Evolutionary conservation across 2,113 vertebrate species (phyloP).

Genomic region (Centropus bengalensis): DNA sequence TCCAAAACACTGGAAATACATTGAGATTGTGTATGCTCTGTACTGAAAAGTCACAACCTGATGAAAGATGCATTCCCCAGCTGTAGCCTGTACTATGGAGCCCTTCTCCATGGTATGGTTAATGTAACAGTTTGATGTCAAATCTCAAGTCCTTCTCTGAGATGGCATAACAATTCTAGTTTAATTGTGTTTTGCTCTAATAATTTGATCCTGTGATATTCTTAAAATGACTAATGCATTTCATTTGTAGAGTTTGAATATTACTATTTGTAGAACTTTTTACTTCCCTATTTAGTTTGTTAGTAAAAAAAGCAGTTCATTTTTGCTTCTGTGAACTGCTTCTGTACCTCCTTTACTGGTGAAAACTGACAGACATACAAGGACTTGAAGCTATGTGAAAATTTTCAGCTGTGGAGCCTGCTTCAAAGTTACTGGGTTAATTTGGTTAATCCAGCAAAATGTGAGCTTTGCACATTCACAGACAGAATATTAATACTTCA

Average conservation of each 20-base stretch:
- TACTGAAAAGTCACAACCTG: not conserved
- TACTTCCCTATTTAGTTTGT: not conserved
- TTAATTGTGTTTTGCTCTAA: not conserved
- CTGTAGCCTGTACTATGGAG: not conserved
- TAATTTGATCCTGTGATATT: not conserved
- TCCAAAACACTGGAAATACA: not conserved
- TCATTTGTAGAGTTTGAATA: not conserved
- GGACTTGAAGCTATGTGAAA: not conserved
- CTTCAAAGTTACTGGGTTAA: not conserved
- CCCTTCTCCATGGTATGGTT: not conserved
- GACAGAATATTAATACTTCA: slow-evolving; percentile 47
- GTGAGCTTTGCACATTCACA: not conserved
- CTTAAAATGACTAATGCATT: not conserved
- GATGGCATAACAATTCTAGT: not conserved
- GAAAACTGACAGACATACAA: not conserved
- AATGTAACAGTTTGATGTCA: not conserved
- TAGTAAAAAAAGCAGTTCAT: not conserved
- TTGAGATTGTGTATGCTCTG: not conserved
- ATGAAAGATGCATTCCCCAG: not conserved
- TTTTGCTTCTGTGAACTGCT: not conserved
- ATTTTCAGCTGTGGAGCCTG: not conserved
- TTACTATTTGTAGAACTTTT: not conserved
- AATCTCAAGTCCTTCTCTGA: not conserved
- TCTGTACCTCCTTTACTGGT: not conserved
- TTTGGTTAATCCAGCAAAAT: slow-evolving; percentile 41